These are phyloP conservation scores for Campaea margaritaria DNA, from an alignment of 2,888 invertebrate species.

Conservation along the genomic window DNA sequence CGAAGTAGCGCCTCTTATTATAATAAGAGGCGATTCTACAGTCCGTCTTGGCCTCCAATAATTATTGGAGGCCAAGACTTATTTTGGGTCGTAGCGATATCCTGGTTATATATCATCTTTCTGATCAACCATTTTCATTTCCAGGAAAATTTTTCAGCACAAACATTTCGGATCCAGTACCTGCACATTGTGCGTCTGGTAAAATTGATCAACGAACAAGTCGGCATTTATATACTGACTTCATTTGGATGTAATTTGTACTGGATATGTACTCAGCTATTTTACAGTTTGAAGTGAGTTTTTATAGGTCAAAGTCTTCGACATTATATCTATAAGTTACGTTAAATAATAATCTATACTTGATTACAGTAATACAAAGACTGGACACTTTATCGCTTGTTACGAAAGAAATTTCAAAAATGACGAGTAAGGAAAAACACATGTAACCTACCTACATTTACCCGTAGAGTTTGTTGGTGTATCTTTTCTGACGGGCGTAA, in stretches of 20 bases:
- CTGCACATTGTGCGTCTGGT: slow-evolving; percentile 84
- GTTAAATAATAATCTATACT: no score
- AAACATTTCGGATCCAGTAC: slow-evolving; percentile 82
- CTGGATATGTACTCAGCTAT: slow-evolving; percentile 89
- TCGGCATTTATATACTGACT: slow-evolving; percentile 86
- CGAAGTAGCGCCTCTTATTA: no score
- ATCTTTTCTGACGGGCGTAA: no score
- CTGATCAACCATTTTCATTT: slow-evolving; percentile 46
- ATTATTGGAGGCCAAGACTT: no score
- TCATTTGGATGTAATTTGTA: slow-evolving; percentile 88
- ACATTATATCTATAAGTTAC: no score
- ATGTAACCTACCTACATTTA: no score
- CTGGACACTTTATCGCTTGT: slow-evolving; percentile 54
- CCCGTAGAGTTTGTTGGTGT: no score
- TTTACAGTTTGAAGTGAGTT: slow-evolving; percentile 86
- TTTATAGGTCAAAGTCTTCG: no score
- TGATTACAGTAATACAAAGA: slow-evolving; percentile 52
- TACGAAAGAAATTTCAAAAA: slow-evolving; percentile 30
- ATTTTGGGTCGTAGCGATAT: no score
- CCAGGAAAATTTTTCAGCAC: slow-evolving; percentile 78
- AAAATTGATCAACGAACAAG: slow-evolving; percentile 82
- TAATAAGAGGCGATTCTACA: no score
- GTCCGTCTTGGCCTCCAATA: no score
- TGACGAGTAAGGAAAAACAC: slow-evolving; percentile 40
- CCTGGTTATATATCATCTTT: not conserved